A percentile compares a stretch with the other conserved stretches of the same genome.
Conservation (phyloP, 2,888 invertebrate species). For the Yponomeuta cagnagella region DNA sequence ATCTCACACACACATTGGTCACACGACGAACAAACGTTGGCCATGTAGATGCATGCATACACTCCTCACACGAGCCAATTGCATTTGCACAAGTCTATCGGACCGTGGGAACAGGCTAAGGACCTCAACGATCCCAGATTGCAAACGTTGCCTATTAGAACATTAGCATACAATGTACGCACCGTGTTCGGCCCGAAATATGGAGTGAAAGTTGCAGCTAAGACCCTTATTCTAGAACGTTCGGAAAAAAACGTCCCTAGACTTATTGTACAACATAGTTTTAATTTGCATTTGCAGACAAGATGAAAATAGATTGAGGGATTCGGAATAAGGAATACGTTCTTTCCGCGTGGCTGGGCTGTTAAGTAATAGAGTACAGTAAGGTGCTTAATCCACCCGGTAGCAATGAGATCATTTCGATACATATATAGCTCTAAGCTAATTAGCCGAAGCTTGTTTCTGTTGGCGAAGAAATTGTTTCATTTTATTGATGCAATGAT, state of each 20-base stretch:
- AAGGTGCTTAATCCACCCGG: constrained; percentile 36
- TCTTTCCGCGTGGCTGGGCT: neutral
- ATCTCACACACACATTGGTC: constrained; percentile 9
- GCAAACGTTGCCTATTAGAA: constrained; percentile 26
- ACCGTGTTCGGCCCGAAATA: constrained; percentile 38
- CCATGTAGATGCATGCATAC: constrained; percentile 14
- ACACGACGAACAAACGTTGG: constrained; percentile 10
- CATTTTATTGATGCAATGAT: neutral
- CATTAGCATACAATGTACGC: constrained; percentile 51
- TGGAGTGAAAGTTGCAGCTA: constrained; percentile 44
- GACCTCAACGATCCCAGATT: constrained; percentile 33
- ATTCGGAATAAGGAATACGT: neutral
- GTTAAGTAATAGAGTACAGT: constrained; percentile 5
- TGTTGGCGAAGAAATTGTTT: constrained; percentile 1
- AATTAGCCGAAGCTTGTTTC: constrained; percentile 17
- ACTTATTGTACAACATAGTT: neutral
- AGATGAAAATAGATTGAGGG: neutral
- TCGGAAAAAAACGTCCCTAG: neutral
- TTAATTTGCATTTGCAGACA: neutral
- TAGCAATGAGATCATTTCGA: constrained; percentile 39
- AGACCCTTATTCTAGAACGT: constrained; percentile 12
- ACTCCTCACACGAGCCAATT: constrained; percentile 17
- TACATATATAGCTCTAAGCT: constrained; percentile 22
- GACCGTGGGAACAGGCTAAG: constrained; percentile 41
- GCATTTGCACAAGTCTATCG: constrained; percentile 22